A percentile compares a stretch with the other conserved stretches of the same genome.
phyloP scores from a whole-genome alignment of 2,113 vertebrate species.

The Passer montanus region DNA sequence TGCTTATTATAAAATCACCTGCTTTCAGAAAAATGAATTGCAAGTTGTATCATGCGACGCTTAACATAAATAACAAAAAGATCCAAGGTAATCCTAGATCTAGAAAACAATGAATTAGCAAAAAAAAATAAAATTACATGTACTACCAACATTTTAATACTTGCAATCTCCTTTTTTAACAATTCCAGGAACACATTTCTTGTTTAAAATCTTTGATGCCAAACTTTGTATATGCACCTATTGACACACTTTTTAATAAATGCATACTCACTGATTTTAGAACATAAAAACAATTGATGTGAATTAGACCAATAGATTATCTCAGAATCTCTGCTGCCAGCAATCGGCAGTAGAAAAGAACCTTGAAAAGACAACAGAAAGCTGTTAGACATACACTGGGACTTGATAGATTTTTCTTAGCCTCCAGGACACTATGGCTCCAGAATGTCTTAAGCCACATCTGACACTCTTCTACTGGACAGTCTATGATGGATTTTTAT shows the following conservation, averaged over 20 bases:
- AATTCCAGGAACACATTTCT: not conserved
- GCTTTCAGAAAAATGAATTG: constrained; percentile 58
- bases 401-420: not conserved
- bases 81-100: not conserved
- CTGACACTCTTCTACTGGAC: not conserved
- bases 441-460: not conserved
- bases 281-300: not conserved
- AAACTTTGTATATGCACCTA: not conserved
- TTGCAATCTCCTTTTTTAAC: constrained; percentile 62
- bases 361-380: not conserved
- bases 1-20: constrained; percentile 72
- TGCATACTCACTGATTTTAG: not conserved
- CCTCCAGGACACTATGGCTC: not conserved
- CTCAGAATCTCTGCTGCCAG: not conserved
- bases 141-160: constrained; percentile 37
- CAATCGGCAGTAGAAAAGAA: not conserved
- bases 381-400: not conserved
- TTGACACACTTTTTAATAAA: not conserved
- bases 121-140: not conserved
- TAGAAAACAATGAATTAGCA: not conserved
- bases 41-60: constrained; percentile 62
- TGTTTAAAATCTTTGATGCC: not conserved
- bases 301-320: not conserved
- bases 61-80: constrained; percentile 17
- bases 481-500: not conserved